These are phyloP conservation scores for Chloropsis hardwickii DNA, from an alignment of 2,113 vertebrate species.

Conservation along the genomic window DNA sequence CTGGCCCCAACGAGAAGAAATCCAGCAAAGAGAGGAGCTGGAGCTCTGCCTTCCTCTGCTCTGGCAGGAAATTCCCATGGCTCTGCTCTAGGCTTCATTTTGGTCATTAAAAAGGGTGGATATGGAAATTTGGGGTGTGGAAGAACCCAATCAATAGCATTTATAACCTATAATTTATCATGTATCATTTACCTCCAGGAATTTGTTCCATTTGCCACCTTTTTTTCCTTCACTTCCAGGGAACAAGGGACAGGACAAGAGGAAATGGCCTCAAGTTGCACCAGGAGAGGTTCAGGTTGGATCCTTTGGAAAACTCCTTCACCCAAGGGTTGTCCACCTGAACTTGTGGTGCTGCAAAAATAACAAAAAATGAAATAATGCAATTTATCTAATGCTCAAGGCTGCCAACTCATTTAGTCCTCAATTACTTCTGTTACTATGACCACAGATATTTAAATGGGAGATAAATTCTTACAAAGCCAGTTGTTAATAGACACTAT, in stretches of 20 bases:
- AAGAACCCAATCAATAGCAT: not conserved
- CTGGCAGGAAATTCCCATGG: not conserved
- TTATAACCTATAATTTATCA: not conserved
- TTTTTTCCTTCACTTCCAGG: not conserved
- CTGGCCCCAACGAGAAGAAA: not conserved
- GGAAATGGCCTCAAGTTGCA: not conserved
- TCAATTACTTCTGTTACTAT: slow-evolving; percentile 51
- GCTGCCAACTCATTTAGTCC: slow-evolving; percentile 42
- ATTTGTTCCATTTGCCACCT: not conserved
- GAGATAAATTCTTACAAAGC: slow-evolving; percentile 52
- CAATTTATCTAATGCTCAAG: slow-evolving; percentile 4
- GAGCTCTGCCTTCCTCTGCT: not conserved
- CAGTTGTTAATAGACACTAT: slow-evolving; percentile 37
- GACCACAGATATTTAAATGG: slow-evolving; percentile 54
- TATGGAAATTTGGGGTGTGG: not conserved
- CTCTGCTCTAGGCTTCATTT: not conserved
- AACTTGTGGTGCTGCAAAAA: not conserved
- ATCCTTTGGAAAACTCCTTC: not conserved
- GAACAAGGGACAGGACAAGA: not conserved
- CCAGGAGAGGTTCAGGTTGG: not conserved
- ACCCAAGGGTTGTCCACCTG: not conserved
- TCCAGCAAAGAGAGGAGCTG: not conserved
- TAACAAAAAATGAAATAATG: not conserved
- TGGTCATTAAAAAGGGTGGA: not conserved
- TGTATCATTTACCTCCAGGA: not conserved